Evolutionary conservation across 2,797 vertebrate genomes (phyloP).

Genomic region (Tenualosa thibaudeaui): DNA sequence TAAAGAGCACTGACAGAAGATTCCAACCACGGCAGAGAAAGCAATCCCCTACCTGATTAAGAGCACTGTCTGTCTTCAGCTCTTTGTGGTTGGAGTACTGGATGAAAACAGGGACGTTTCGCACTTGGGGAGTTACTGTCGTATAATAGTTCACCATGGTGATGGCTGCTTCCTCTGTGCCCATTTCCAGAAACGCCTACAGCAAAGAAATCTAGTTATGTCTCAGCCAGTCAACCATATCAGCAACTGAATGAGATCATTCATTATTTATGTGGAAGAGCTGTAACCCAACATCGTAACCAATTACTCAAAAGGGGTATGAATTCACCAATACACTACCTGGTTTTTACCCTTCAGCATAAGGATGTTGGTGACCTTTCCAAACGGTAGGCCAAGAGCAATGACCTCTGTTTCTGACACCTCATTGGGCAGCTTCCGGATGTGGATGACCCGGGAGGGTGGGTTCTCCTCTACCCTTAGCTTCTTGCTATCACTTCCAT

Average conservation of each 20-base stretch:
- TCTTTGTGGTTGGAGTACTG: conserved; percentile 99
- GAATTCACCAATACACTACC: conserved; percentile 67
- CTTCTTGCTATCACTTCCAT: conserved; percentile 97
- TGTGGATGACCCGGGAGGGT: conserved; percentile 96
- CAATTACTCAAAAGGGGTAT: neutral
- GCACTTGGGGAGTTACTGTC: conserved; percentile 91
- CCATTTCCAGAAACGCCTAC: conserved; percentile 95
- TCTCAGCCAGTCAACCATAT: neutral
- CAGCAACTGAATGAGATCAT: neutral
- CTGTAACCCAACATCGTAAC: neutral
- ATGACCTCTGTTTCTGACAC: conserved; percentile 98
- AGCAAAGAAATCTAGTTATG: conserved; percentile 24
- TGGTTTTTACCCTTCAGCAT: conserved; percentile 99
- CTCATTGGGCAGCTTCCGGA: conserved; percentile 94
- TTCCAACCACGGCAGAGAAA: neutral
- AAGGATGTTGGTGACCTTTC: conserved; percentile 97
- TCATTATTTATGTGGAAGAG: neutral
- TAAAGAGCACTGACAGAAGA: neutral
- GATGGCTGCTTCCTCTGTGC: conserved; percentile 94
- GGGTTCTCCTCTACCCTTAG: conserved; percentile 92
- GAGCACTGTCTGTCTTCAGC: conserved; percentile 94
- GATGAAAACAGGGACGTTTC: conserved; percentile 94
- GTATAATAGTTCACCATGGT: conserved; percentile 99
- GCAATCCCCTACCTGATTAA: conserved; percentile 86
- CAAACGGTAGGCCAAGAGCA: conserved; percentile 94